Evolutionary conservation across 2,113 vertebrate species (phyloP), one percentile per base, ranked within the genome.

Genomic region (Stigmatopora argus): DNA sequence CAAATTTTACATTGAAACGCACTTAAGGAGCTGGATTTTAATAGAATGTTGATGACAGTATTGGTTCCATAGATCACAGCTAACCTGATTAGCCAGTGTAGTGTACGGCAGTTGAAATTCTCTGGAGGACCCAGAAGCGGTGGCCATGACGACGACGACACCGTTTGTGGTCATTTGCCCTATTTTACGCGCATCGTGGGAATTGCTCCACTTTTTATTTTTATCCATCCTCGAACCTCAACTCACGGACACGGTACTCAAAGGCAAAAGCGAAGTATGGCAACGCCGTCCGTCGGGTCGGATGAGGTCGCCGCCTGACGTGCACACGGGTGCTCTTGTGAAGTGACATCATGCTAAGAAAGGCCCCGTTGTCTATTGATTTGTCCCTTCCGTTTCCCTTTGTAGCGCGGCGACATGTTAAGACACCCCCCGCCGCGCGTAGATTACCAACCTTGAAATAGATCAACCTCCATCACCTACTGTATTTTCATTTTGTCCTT

Each of bases 161-260:
- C 55, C 34, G 59, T 78, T 76, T 76, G 74, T 62, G 72, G 76
- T 79, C 68, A 41, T 75, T 76, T 86, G 87, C 81, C 84, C 87
- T 71, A 86, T 84, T 87, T 88, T 83, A 71, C 60, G 12, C 63
- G 61, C 70, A 69, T 49, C 87, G 45, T 57, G 86, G 90, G 90
- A 90, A 80, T 80, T 73, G 82, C 74, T 86, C 90, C 78, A 91
- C 75, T 88, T 90, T 85, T 90, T 92, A 90, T 90, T 90, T 80
- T 90, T 90, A 87, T 85, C 73, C 59, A 38, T 38, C 56, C 18
- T 11, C 67, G 63, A 57, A 71, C 66, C 19, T 41, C 58, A n/a
- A 38, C n/a, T 34, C 23, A 15, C 13, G 15, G 14, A 56, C 10
- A 11, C 23, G 4, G 18, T 5, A 31, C 12, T 56, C 53, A 15